Evolutionary conservation across 1,140 invertebrate genomes (phyloP).

Genomic region (Microplitis mediator): DNA sequence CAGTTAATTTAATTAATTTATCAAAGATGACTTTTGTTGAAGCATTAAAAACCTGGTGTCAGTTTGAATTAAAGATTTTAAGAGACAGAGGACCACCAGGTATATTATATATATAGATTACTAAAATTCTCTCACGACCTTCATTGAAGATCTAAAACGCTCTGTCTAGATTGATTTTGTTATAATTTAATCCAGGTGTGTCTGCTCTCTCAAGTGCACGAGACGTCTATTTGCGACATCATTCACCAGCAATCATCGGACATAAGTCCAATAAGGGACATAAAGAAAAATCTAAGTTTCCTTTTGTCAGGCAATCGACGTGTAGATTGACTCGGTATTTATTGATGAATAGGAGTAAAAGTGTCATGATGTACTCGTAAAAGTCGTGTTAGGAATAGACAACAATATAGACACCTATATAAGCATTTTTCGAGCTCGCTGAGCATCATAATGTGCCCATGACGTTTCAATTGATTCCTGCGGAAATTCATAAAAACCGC

Average conservation of each 20-base stretch:
- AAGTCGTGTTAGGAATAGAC: slow-evolving; percentile 40
- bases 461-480: slow-evolving; percentile 43
- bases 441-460: slow-evolving; percentile 17
- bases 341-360: slow-evolving; percentile 10
- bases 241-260: not conserved
- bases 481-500: slow-evolving; percentile 32
- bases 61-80: not conserved
- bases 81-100: slow-evolving; percentile 43
- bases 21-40: not conserved
- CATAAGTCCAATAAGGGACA: not conserved
- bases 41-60: not conserved
- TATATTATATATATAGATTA: not conserved
- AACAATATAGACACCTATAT: slow-evolving; percentile 18
- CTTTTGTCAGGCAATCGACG: not conserved
- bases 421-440: not conserved
- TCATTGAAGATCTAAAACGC: not conserved
- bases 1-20: no score
- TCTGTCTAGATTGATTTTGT: not conserved
- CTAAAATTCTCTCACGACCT: slow-evolving; percentile 4
- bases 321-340: not conserved
- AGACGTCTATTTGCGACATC: not conserved
- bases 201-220: not conserved
- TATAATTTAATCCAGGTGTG: not conserved
- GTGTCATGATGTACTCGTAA: slow-evolving; percentile 41
- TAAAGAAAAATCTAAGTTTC: not conserved